Percentiles rank a stretch among this genome's conserved stretches.
phyloP scores from a whole-genome alignment of 2,797 vertebrate genomes.

The Tapera naevia region DNA sequence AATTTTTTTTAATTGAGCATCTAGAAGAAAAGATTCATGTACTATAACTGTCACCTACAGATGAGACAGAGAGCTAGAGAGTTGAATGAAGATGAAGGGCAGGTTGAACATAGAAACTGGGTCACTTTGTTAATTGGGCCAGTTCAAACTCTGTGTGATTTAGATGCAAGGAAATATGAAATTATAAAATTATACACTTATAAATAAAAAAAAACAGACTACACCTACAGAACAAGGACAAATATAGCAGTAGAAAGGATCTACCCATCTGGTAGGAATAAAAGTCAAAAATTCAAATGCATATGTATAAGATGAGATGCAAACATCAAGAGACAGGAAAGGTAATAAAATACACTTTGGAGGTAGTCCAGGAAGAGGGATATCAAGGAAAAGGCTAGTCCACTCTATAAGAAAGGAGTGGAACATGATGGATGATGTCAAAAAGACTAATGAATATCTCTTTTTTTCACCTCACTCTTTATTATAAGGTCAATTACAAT shows the following conservation, averaged over 20 bases:
- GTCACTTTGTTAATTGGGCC: neutral
- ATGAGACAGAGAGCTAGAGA: neutral
- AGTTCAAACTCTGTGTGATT: neutral
- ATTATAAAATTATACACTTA: neutral
- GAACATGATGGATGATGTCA: neutral
- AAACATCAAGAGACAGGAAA: neutral
- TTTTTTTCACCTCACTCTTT: neutral
- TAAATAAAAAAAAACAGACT: neutral
- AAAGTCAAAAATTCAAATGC: neutral
- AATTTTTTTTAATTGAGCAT: neutral
- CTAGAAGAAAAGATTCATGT: neutral
- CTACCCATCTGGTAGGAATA: neutral
- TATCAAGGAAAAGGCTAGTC: neutral
- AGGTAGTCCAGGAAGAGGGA: neutral
- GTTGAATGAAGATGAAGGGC: neutral
- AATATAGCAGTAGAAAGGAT: neutral
- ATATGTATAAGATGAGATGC: neutral
- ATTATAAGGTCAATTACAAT: neutral
- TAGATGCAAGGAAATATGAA: neutral
- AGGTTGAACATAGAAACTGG: neutral
- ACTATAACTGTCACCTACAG: neutral
- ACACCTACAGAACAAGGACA: neutral
- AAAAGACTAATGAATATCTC: neutral
- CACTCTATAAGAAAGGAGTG: neutral
- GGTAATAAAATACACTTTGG: neutral